A percentile compares a stretch with the other conserved stretches of the same genome.
These are phyloP conservation scores for Protonibea diacanthus DNA, from an alignment of 2,797 vertebrate species.

Conservation along the genomic window DNA sequence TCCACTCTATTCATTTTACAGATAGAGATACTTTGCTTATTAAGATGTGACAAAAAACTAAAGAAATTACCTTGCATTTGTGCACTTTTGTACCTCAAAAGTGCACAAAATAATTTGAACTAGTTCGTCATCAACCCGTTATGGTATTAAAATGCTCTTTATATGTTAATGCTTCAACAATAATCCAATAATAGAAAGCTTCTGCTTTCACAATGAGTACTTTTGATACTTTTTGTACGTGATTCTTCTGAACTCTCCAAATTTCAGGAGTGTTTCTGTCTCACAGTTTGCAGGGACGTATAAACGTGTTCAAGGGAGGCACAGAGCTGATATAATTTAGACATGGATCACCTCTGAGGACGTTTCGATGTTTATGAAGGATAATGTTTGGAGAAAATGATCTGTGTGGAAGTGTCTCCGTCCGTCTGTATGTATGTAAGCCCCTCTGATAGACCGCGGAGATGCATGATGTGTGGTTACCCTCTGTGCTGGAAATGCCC, in stretches of 20 bases:
- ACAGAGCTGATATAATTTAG: not conserved
- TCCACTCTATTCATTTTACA: not conserved
- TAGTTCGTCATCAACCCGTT: not conserved
- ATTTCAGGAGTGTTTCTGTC: too few species aligned
- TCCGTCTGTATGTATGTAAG: not conserved
- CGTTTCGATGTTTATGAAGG: not conserved
- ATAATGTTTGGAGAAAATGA: too few species aligned
- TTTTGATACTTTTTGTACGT: not conserved
- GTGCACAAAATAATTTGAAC: not conserved
- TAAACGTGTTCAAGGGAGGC: not conserved
- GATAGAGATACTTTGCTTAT: not conserved
- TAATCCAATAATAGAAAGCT: not conserved
- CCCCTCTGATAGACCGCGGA: not conserved
- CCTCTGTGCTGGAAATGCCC: not conserved
- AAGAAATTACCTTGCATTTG: not conserved
- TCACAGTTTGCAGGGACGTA: too few species aligned
- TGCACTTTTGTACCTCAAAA: not conserved
- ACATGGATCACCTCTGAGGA: not conserved
- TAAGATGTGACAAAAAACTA: not conserved
- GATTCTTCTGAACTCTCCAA: not conserved
- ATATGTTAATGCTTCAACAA: not conserved
- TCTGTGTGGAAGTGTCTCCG: not conserved
- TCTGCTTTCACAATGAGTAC: not conserved
- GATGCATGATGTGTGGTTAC: not conserved
- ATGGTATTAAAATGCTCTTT: not conserved